These are phyloP conservation scores for Lerema accius DNA, from an alignment of 1,140 invertebrate genomes.

Conservation along the genomic window DNA sequence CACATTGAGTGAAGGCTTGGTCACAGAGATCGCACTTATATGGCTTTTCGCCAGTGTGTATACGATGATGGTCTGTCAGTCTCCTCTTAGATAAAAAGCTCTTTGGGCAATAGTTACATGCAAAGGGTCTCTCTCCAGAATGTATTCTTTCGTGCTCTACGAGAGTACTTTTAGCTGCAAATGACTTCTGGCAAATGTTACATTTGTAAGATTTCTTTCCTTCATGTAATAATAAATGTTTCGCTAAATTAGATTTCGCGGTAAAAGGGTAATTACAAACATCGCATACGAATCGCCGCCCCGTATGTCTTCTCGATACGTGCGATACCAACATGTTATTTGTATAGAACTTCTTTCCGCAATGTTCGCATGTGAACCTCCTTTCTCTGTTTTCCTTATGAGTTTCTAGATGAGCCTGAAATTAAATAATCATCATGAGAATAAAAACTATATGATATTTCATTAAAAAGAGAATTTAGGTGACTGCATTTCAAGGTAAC, in stretches of 20 bases:
- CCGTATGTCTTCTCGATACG: slow-evolving; percentile 59
- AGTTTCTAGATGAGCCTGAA: slow-evolving; percentile 68
- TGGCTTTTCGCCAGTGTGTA: slow-evolving; percentile 89
- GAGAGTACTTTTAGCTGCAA: slow-evolving; percentile 79
- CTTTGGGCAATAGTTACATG: slow-evolving; percentile 85
- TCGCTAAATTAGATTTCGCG: slow-evolving; percentile 83
- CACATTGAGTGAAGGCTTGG: slow-evolving; percentile 83
- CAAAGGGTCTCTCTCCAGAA: slow-evolving; percentile 84
- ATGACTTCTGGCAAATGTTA: slow-evolving; percentile 84
- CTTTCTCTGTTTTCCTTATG: slow-evolving; percentile 70
- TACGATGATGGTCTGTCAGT: slow-evolving; percentile 83
- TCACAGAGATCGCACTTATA: slow-evolving; percentile 85
- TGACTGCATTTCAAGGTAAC: too few relatives aligned
- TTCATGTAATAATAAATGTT: slow-evolving; percentile 86
- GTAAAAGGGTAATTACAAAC: slow-evolving; percentile 71
- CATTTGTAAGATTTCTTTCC: slow-evolving; percentile 85
- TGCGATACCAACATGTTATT: slow-evolving; percentile 63
- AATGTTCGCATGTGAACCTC: slow-evolving; percentile 68
- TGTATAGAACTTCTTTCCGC: slow-evolving; percentile 75
- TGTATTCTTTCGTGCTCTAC: slow-evolving; percentile 84
- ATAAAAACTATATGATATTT: too few relatives aligned
- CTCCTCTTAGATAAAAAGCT: slow-evolving; percentile 68
- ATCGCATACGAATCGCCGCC: slow-evolving; percentile 66
- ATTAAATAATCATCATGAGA: not conserved
- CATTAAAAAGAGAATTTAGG: too few relatives aligned